Evolutionary conservation across 2,113 vertebrate genomes (phyloP).

Genomic region (Sus scrofa): T2T-Sscrofa CM000814.6:132234501-132235000

Average conservation of each 20-base stretch:
- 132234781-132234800: neutral
- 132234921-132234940: neutral
- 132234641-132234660: neutral
- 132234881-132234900: neutral
- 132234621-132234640: neutral
- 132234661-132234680: neutral
- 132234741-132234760: neutral
- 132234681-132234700: neutral
- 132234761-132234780: neutral
- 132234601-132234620: neutral
- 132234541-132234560: neutral
- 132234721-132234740: neutral
- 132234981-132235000: neutral
- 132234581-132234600: neutral
- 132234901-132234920: slow-evolving; percentile 24
- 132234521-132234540: neutral
- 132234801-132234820: neutral
- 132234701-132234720: neutral
- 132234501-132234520: neutral
- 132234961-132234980: neutral
- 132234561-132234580: neutral
- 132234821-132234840: neutral
- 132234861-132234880: neutral
- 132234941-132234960: neutral
- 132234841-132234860: neutral